Conservation (phyloP, 2,888 invertebrate species). For the Hirtodrosophila duncani region DNA sequence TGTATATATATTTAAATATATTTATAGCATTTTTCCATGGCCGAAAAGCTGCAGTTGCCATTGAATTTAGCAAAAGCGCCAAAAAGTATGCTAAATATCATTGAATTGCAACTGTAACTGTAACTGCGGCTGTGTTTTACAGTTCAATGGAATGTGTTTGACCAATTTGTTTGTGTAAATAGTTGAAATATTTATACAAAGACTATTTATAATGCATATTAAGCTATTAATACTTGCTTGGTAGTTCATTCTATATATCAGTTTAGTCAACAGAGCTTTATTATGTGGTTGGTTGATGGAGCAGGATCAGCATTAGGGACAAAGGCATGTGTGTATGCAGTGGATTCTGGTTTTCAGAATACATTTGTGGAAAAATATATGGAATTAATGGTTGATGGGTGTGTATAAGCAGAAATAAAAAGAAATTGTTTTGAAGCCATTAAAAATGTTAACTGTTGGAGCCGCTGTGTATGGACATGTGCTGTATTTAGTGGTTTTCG, state of each 20-base stretch:
- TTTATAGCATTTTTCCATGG: constrained; percentile 26
- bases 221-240: constrained; percentile 69
- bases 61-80: background rate
- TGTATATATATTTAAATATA: constrained; percentile 35
- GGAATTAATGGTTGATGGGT: background rate
- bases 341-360: too few relatives aligned
- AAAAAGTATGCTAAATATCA: background rate
- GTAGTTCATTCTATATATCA: constrained; percentile 51
- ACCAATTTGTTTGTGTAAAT: constrained; percentile 24
- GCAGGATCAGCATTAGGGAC: too few relatives aligned
- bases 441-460: too few relatives aligned
- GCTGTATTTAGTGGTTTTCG: constrained; percentile 29
- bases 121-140: too few relatives aligned
- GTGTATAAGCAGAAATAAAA: background rate
- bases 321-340: too few relatives aligned
- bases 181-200: constrained; percentile 51
- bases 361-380: too few relatives aligned
- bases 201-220: constrained; percentile 38
- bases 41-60: constrained; percentile 8
- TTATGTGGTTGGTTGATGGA: too few relatives aligned
- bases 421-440: too few relatives aligned
- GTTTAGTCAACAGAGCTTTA: constrained; percentile 29
- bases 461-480: constrained; percentile 4
- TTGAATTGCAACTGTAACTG: background rate
- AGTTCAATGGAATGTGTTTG: constrained; percentile 1